Evolutionary conservation across 1,140 invertebrate species (phyloP).

Genomic region (Stratiolaelaps scimitus): DNA sequence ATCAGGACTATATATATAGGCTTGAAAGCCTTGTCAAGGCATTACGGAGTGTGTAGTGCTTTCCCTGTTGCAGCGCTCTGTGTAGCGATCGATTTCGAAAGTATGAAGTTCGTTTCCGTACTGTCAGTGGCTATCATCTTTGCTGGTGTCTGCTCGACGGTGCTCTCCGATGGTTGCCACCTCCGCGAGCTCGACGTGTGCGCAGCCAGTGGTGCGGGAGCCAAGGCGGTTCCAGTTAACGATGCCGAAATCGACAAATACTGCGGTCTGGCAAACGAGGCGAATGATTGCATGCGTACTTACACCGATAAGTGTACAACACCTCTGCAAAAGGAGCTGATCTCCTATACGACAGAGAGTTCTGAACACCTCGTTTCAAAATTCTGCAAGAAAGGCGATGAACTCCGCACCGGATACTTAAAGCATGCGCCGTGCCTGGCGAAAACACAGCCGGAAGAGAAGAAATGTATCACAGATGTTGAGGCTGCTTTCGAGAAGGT

Average conservation of each 20-base stretch:
- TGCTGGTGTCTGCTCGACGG: no score
- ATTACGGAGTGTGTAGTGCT: no score
- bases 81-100: no score
- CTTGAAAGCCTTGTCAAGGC: no score
- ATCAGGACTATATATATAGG: no score
- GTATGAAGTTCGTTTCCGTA: no score
- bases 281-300: conserved; percentile 35
- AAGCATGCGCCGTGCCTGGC: conserved; percentile 32
- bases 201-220: conserved; percentile 33
- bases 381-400: conserved; percentile 33
- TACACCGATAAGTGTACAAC: conserved; percentile 38
- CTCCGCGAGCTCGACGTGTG: conserved; percentile 37
- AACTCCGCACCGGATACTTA: conserved; percentile 30
- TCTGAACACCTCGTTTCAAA: conserved; percentile 34
- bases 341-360: conserved; percentile 35
- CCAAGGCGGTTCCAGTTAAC: conserved; percentile 21
- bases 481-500: not conserved
- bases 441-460: not conserved
- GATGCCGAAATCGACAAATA: conserved; percentile 35
- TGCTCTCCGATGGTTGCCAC: conserved; percentile 29
- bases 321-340: conserved; percentile 37
- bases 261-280: conserved; percentile 36
- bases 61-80: no score
- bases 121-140: no score
- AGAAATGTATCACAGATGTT: conserved; percentile 5